These are phyloP conservation scores for Stomorhina lunata DNA, from an alignment of 2,888 invertebrate species.

Conservation along the genomic window DNA sequence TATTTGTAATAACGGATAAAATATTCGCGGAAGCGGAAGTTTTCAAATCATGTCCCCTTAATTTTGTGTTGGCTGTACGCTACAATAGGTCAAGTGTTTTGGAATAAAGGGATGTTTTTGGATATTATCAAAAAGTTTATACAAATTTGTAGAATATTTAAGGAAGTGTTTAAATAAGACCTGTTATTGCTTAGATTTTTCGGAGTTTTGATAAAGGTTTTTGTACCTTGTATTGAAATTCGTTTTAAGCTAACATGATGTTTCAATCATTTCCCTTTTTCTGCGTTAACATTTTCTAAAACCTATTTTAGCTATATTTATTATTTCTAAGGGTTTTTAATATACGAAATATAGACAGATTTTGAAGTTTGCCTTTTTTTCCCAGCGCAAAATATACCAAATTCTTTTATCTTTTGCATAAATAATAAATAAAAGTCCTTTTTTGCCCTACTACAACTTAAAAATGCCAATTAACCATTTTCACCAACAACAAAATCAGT, in stretches of 20 bases:
- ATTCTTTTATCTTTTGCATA: neutral
- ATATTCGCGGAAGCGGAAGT: conserved; percentile 48
- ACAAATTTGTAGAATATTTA: no score
- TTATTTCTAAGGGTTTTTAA: conserved; percentile 18
- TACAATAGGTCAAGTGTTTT: neutral
- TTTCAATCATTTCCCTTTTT: neutral
- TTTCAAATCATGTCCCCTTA: conserved; percentile 23
- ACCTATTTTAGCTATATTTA: neutral
- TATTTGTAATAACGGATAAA: conserved; percentile 29
- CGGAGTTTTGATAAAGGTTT: no score
- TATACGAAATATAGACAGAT: neutral
- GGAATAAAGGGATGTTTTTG: neutral
- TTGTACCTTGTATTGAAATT: no score
- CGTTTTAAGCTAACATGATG: neutral
- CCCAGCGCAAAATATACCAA: neutral
- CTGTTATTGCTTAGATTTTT: no score
- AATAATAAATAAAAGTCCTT: conserved; percentile 22
- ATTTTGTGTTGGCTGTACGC: neutral
- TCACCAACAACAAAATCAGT: conserved; percentile 36
- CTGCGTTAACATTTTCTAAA: neutral
- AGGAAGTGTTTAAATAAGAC: no score
- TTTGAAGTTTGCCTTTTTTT: neutral
- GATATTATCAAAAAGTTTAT: no score
- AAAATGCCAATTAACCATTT: conserved; percentile 63
- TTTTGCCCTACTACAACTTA: conserved; percentile 24